Evolutionary conservation across 2,888 invertebrate genomes (phyloP), one percentile per base, ranked within the genome.

Genomic region (Macrosiphum euphorbiae): DNA sequence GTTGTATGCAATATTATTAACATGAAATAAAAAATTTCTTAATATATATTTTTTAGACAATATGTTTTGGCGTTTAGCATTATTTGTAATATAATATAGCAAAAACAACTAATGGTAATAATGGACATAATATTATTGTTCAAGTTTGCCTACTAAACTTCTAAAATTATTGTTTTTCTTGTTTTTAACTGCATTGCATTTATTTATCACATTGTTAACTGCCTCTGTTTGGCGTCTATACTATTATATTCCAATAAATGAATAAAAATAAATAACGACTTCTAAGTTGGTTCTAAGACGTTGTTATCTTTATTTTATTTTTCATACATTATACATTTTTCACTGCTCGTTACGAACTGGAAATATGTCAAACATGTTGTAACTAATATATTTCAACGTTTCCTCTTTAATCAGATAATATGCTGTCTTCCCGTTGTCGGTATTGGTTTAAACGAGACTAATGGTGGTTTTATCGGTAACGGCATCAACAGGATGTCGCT

Each of bases 361-460:
- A 88, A 41, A 58, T 28, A 88, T 88, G 88, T 58, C 88, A 88
- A 88, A 88, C 7, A 88, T 41, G 24, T 26, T 41, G 58, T 58
- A 41, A 88, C 88, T 58, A 88, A 88, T 88, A 88, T 88, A 88
- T 88, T 58, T 88, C 58, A 88, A 58, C 41, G 26, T 55, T 58
- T 41, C 7, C 13, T 41, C 26, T 88, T 28, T 67, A 61, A 89
- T 67, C 47, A 47, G 90, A 90, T 47, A 47, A 47, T 78, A 67
- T 24, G n/a, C 26, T 24, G n/a, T 90, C 44, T 50, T 50, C 67
- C 11, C 50, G 24, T 90, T 90, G 24, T 90, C 50, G 35, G n/a
- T 67, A 90, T 90, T 50, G 35, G 67, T 90, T 90, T 35, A n/a
- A 67, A 90, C 35, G 90, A 90, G n/a, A 90, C 67, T 90, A 67